Base-by-base conservation (phyloP, 1,140 invertebrate genomes). In the Dermatophagoides farinae region DNA sequence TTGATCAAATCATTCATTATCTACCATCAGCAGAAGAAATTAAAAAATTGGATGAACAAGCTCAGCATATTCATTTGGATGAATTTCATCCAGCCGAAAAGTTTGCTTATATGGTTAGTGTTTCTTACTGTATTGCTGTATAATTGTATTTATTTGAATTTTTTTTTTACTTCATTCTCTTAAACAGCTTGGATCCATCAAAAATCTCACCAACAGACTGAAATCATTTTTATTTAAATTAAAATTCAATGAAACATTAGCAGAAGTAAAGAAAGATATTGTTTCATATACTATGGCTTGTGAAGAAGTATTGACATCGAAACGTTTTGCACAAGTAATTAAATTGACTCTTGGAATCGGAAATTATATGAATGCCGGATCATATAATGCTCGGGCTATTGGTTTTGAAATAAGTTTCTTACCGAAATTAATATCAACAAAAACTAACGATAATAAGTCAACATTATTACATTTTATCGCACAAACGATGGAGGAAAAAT, bases 401-500 rank as follows among this genome's bases (percentile, higher is more conserved):
- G 95, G 88, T 6, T 98, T 97, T 73, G 91, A 98, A 72, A 92
- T 97, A 60, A 91, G 82, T 70, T 97, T 88, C 71, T 76, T 98
- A 1, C 85, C 89, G 0, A 97, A 97, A 77, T 84, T 91, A 72
- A 67, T 65, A 65, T 25, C 51, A 61, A 97, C 92, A 4, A 97
- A 97, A 76, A 86, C 95, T 70, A 74, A 83, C 11, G 86, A 97
- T 67, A 93, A 95, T 68, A 87, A 88, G 67, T 81, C 82, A 58
- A 97, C 91, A 0, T 73, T 98, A 22, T 75, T 97, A 49, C 92
- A 97, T 71, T 96, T 89, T 69, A 72, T 98, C 43, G 88, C 85
- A 0, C 82, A 92, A 65, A 83, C 82, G 1, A 80, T 93, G 62
- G 86, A 95, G 72, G 80, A 75, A 41, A 90, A 92, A 66, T 86